Percentiles rank a stretch among this genome's conserved stretches.
Evolutionary conservation across 2,888 invertebrate genomes (phyloP).

Genomic region (Rotaria socialis): DNA sequence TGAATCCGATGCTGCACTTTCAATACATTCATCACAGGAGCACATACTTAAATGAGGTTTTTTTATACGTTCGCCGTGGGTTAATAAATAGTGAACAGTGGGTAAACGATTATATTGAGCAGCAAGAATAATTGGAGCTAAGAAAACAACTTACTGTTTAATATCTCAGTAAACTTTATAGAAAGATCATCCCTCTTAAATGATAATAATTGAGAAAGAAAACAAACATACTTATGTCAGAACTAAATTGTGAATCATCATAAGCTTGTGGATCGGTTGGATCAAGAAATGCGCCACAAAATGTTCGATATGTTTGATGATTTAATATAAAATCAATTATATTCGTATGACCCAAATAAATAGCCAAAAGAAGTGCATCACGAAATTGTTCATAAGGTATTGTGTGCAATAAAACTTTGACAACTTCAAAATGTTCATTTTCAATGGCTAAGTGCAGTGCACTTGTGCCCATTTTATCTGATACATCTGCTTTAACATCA

Average conservation of each 20-base stretch:
- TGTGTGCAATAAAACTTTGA: constrained; percentile 50
- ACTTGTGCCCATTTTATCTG: constrained; percentile 31
- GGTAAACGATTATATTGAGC: constrained; percentile 56
- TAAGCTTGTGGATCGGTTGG: constrained; percentile 56
- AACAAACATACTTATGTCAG: constrained; percentile 50
- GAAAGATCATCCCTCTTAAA: no score
- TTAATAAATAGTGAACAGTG: constrained; percentile 50
- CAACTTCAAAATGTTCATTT: constrained; percentile 40
- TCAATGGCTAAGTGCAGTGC: constrained; percentile 22
- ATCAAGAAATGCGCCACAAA: constrained; percentile 55
- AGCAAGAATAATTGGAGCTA: constrained; percentile 54
- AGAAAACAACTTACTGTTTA: no score
- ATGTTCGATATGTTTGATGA: constrained; percentile 52
- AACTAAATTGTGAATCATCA: constrained; percentile 55
- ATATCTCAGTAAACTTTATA: no score
- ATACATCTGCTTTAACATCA: not conserved
- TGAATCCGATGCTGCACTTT: constrained; percentile 54
- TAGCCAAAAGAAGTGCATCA: constrained; percentile 55
- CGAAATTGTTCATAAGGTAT: constrained; percentile 54
- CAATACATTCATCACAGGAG: constrained; percentile 53
- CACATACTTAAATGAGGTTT: constrained; percentile 56
- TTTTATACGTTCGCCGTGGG: constrained; percentile 53
- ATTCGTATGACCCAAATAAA: constrained; percentile 56
- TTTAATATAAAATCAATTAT: constrained; percentile 57
- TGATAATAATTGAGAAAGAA: no score